Percentiles rank a stretch among this genome's conserved stretches.
These are phyloP conservation scores for Pelochelys cantorii DNA, from an alignment of 2,797 vertebrate genomes.

Conservation along the genomic window DNA sequence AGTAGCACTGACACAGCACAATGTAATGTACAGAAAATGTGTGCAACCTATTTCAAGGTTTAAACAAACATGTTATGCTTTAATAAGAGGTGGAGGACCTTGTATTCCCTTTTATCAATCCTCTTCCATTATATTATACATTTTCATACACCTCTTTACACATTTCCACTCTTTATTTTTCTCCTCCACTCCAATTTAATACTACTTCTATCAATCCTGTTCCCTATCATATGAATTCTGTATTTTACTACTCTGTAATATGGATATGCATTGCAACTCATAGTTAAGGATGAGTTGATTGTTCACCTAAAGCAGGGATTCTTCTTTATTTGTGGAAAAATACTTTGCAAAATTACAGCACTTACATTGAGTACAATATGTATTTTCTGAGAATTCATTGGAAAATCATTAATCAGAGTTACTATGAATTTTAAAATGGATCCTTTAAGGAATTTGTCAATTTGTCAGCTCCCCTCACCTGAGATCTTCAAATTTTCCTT, in stretches of 20 bases:
- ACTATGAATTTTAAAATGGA: neutral
- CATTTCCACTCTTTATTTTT: neutral
- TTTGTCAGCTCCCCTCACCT: neutral
- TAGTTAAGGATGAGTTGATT: neutral
- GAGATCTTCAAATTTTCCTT: neutral
- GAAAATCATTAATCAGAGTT: neutral
- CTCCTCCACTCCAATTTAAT: neutral
- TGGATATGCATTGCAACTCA: neutral
- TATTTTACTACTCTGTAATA: neutral
- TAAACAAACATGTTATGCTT: neutral
- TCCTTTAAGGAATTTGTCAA: neutral
- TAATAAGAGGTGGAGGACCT: neutral
- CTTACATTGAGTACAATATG: rapidly evolving
- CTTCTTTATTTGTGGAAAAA: neutral
- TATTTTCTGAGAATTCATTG: neutral
- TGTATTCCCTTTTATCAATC: neutral
- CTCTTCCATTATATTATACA: neutral
- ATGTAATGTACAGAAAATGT: neutral
- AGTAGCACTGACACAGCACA: neutral
- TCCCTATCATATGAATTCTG: neutral
- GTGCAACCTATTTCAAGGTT: neutral
- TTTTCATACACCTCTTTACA: neutral
- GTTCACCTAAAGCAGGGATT: neutral
- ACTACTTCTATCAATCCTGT: neutral
- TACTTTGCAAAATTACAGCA: neutral